phyloP scores from a whole-genome alignment of 2,888 invertebrate species.

The Pherbina coryleti region DNA sequence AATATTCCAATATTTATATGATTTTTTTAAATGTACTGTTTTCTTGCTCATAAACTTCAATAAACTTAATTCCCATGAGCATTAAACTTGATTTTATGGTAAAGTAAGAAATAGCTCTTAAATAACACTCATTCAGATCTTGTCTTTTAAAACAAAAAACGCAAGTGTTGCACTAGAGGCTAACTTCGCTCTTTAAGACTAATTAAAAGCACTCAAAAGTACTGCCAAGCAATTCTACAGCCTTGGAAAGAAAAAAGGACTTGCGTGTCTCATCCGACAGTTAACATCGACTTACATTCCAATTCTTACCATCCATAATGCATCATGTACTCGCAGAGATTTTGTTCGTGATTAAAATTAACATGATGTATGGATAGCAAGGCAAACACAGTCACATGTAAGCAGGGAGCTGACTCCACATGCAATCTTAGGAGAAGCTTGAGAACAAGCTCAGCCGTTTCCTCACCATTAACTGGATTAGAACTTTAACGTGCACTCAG shows the following conservation, averaged over 20 bases:
- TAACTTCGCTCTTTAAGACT: too few relatives aligned
- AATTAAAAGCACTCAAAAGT: too few relatives aligned
- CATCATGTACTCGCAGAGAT: constrained; percentile 42
- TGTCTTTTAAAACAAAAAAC: background rate
- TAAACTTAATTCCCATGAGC: too few relatives aligned
- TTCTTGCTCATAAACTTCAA: too few relatives aligned
- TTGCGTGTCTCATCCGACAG: constrained; percentile 35
- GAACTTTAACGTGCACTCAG: background rate
- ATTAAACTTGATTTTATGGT: too few relatives aligned
- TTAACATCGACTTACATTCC: constrained; percentile 36
- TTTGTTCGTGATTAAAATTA: constrained; percentile 46
- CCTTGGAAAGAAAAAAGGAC: background rate
- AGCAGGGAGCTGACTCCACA: constrained; percentile 19
- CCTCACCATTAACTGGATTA: constrained; percentile 6
- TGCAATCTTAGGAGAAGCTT: constrained; percentile 7
- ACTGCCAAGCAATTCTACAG: background rate
- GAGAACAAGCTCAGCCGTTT: background rate
- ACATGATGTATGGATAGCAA: constrained; percentile 41
- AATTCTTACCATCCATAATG: constrained; percentile 36
- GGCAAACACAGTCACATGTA: background rate
- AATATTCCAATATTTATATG: too few relatives aligned
- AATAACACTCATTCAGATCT: background rate
- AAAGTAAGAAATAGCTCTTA: too few relatives aligned
- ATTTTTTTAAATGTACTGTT: too few relatives aligned
- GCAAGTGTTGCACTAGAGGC: background rate